Conservation (phyloP, 2,797 vertebrate genomes). For the Hipposideros larvatus region DNA sequence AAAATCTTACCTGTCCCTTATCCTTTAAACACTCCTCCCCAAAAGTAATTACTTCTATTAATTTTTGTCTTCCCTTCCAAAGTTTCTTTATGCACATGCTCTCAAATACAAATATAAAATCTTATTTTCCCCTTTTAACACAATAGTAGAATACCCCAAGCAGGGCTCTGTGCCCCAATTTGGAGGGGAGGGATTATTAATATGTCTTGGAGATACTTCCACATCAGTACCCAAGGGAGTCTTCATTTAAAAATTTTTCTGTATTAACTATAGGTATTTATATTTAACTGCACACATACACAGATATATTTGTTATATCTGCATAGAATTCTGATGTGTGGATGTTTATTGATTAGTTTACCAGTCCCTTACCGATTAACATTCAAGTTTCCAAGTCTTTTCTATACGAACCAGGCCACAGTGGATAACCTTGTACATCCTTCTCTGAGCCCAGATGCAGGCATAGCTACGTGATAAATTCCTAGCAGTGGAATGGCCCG, state of each 20-base stretch:
- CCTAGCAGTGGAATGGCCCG: background rate
- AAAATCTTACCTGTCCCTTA: background rate
- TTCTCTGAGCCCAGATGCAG: background rate
- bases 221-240: background rate
- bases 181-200: no score
- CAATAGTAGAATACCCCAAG: no score
- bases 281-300: background rate
- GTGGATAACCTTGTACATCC: background rate
- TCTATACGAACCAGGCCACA: no score
- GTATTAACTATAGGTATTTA: background rate
- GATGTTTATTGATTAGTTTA: background rate
- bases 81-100: background rate
- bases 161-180: background rate
- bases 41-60: background rate
- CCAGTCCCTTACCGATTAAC: background rate
- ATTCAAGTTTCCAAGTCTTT: background rate
- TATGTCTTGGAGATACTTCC: background rate
- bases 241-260: background rate
- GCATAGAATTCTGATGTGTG: accelerated
- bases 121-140: background rate
- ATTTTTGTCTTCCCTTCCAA: background rate
- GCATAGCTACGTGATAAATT: background rate
- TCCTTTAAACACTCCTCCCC: background rate
- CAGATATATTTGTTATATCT: background rate
- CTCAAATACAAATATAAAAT: background rate